Base-by-base conservation (phyloP, 2,797 vertebrate genomes). In the Apogon hyalosoma region DNA sequence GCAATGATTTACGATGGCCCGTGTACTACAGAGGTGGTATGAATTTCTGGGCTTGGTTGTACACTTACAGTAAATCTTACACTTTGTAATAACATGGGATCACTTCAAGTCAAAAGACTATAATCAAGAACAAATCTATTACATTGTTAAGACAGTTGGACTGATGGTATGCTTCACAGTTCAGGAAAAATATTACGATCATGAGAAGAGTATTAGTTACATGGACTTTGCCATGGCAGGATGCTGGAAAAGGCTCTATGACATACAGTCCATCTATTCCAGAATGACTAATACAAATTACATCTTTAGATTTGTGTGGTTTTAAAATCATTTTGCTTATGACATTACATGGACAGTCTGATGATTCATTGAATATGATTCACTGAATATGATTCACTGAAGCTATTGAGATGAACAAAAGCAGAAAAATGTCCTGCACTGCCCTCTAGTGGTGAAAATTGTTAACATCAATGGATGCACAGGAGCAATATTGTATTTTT, bases 11-110 rank as follows among this genome's bases (percentile, higher is more conserved):
- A 90, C 68, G 41, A 80, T 60, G 67, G 60, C 65, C 73, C 21
- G 24, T 31, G 67, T 58, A 55, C 72, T 48, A 48, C 36, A 0
- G 74, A 75, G 79, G 63, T 79, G 77, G 78, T 71, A 82, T 79
- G 72, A 69, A 60, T 84, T 81, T 87, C 80, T 80, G 61, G 72
- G 58, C 63, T 79, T 76, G 71, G 33, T 82, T 51, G 67, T 79
- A 75, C 77, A 71, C 69, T 80, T 77, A 75, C 73, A 79, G 71
- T 88, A 90, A 92, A 90, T 91, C 82, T 87, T 83, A 61, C 63
- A 64, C 79, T 71, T 80, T 88, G 77, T 83, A 87, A 90, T 90
- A 89, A 92, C 87, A 89, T 1, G 12, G 68, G 74, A 76, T 73
- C 74, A 79, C 69, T 76, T 82, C 62, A 59, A 77, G 82, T 85